A percentile compares a stretch with the other conserved stretches of the same genome.
Conservation (phyloP, 2,888 invertebrate species). For the Chalcosyrphus nemorum region DNA sequence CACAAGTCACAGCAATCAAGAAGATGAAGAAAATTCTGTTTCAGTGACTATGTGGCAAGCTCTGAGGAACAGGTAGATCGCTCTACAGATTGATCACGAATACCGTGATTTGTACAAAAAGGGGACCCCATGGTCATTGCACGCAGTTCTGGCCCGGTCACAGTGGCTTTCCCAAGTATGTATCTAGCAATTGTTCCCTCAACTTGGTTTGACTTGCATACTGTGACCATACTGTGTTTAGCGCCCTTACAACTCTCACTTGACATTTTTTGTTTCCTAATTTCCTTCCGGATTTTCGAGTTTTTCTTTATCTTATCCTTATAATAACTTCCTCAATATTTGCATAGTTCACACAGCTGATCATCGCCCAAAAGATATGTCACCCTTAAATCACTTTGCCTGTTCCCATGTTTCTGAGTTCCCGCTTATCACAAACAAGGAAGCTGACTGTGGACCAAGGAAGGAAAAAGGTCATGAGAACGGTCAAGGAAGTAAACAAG, state of each 20-base stretch:
- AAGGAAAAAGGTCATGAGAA: constrained; percentile 65
- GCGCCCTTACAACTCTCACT: not conserved
- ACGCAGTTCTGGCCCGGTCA: too few relatives aligned
- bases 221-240: too few relatives aligned
- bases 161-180: too few relatives aligned
- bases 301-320: constrained; percentile 1
- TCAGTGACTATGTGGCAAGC: too few relatives aligned
- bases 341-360: constrained; percentile 45
- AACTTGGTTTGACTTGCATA: too few relatives aligned
- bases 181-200: too few relatives aligned
- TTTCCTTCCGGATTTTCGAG: constrained; percentile 50
- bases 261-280: not conserved
- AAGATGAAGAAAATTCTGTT: too few relatives aligned
- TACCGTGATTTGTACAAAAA: too few relatives aligned
- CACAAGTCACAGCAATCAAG: too few relatives aligned
- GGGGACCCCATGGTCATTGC: too few relatives aligned
- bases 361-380: constrained; percentile 1
- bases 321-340: not conserved
- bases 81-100: too few relatives aligned
- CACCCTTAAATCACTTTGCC: constrained; percentile 23
- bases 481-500: constrained; percentile 60
- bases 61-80: too few relatives aligned
- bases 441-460: constrained; percentile 38
- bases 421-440: constrained; percentile 61
- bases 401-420: constrained; percentile 22